Evolutionary conservation across 2,888 invertebrate species (phyloP), one percentile per base, ranked within the genome.

Genomic region (Branchipolynoe longqiensis): DNA sequence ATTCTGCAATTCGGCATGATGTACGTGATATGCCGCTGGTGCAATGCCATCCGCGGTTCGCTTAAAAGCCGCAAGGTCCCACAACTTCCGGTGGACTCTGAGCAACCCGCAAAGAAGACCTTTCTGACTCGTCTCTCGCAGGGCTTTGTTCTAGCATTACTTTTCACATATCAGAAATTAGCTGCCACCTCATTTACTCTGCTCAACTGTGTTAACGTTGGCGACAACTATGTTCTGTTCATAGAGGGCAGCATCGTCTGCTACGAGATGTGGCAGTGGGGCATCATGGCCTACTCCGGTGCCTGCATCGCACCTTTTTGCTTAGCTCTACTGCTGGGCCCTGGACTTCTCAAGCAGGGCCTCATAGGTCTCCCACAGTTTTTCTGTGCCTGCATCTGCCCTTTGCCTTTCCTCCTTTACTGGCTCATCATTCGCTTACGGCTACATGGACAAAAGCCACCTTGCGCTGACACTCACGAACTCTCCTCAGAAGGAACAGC

Each of bases 161-260:
- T 89, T 22, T 89, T 89, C 83, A 89, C 88, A 69, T 89, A 89
- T 85, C 89, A 89, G 74, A 87, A 86, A 82, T 85, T 89, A 54
- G 89, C 89, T 33, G 88, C 89, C 8, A 89, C 88, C 14, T 86
- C 88, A 31, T 86, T 89, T 74, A 86, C 86, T 1, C 82, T 89
- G 78, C 86, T 89, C 59, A 89, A 89, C 86, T 89, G 89, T 82
- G 89, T 89, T 4, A 87, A 89, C 0, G 87, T 89, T 0, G 89
- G 86, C 3, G 84, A 86, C 41, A 33, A 78, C 31, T 84, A 25
- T 25, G 88, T 89, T 3, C 83, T 89, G 25, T 89, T 87, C 62
- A 87, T 89, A 62, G 87, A 89, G 41, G 89, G 88, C 40, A 87
- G 82, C 36, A 78, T 87, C 6, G 54, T 83, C 31, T 89, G 89